phyloP scores from a whole-genome alignment of 2,113 vertebrate species.

The Bungarus multicinctus region DNA sequence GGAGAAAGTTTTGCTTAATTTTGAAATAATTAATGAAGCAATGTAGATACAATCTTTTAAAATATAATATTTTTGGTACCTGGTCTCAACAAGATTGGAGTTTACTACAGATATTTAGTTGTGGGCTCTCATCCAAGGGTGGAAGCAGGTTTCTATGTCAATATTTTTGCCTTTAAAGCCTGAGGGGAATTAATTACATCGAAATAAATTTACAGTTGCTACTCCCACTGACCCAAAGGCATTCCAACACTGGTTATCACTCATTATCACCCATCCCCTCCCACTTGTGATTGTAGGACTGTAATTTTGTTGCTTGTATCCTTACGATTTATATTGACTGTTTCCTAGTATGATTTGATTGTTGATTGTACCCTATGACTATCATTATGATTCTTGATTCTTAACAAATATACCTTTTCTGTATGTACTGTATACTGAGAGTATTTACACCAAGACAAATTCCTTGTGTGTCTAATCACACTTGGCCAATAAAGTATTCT shows the following conservation, averaged over 20 bases:
- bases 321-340: too few relatives aligned
- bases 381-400: too few relatives aligned
- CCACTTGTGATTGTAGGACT: too few relatives aligned
- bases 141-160: slow-evolving; percentile 27
- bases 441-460: too few relatives aligned
- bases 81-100: slow-evolving; percentile 12
- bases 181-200: slow-evolving; percentile 39
- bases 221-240: slow-evolving; percentile 22
- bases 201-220: slow-evolving; percentile 27
- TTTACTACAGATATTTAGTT: slow-evolving; percentile 8
- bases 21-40: neutral
- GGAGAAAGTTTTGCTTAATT: neutral
- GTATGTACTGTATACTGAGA: too few relatives aligned
- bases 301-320: too few relatives aligned
- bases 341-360: too few relatives aligned
- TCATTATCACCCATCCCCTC: too few relatives aligned
- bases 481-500: too few relatives aligned
- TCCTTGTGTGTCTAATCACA: too few relatives aligned
- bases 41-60: neutral
- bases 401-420: too few relatives aligned
- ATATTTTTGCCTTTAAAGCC: slow-evolving; percentile 11
- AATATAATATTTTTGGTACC: neutral
- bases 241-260: slow-evolving; percentile 28
- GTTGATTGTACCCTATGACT: too few relatives aligned
- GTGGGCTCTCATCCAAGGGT: slow-evolving; percentile 34